Conservation (phyloP, 2,888 invertebrate species). For the Sminthurides aquaticus region DNA sequence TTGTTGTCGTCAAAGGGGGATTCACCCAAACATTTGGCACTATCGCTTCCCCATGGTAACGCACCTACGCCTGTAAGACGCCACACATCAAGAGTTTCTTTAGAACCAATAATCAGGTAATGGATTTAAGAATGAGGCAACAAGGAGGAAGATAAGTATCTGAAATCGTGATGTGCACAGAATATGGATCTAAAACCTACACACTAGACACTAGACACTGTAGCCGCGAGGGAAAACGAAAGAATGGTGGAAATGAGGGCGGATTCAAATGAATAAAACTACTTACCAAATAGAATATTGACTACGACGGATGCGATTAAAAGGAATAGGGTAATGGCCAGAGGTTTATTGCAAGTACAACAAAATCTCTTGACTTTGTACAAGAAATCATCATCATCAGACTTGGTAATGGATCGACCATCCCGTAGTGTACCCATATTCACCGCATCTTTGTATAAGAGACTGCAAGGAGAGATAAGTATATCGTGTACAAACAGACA, state of each 20-base stretch:
- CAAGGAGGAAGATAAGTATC: background rate
- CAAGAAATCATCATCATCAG: constrained; percentile 41
- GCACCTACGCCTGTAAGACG: constrained; percentile 33
- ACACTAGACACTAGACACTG: no score
- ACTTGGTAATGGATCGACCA: constrained; percentile 36
- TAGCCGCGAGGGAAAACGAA: background rate
- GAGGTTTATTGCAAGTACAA: constrained; percentile 38
- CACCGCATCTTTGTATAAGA: constrained; percentile 40
- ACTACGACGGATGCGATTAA: constrained; percentile 32
- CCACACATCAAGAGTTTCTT: background rate
- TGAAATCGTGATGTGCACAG: background rate
- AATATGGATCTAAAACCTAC: no score
- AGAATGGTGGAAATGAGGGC: background rate
- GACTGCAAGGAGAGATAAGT: constrained; percentile 21
- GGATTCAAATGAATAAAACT: background rate
- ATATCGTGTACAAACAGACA: background rate
- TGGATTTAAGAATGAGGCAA: background rate
- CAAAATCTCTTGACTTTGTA: constrained; percentile 43
- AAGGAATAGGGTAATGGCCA: constrained; percentile 32
- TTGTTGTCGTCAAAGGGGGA: constrained; percentile 14
- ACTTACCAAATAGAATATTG: constrained; percentile 39
- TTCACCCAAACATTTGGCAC: constrained; percentile 23
- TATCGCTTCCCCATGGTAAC: constrained; percentile 34
- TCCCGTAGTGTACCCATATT: constrained; percentile 32
- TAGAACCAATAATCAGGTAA: background rate